Conservation (phyloP, 2,113 vertebrate species). For the Plestiodon gilberti region DNA sequence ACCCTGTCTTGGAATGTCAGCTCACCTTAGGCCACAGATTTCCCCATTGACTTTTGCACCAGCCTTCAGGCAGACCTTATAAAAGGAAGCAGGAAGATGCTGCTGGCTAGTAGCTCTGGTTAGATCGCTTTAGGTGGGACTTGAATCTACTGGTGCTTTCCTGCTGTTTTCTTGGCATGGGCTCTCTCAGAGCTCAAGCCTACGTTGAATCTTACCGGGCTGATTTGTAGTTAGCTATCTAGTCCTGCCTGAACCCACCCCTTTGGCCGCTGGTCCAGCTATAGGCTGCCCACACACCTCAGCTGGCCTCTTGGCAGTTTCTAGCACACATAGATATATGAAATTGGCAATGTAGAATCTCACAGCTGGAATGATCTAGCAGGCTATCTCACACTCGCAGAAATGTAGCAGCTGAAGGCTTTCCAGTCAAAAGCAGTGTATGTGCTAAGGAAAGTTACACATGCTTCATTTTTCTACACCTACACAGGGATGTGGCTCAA, state of each 20-base stretch:
- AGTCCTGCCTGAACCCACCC: background rate
- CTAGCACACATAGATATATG: too few species aligned
- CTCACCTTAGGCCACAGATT: background rate
- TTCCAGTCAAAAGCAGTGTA: background rate
- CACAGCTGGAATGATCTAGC: background rate
- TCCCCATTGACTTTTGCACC: background rate
- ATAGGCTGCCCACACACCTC: too few species aligned
- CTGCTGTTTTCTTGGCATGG: background rate
- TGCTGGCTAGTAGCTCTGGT: background rate
- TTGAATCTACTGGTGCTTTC: background rate
- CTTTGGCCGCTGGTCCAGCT: background rate
- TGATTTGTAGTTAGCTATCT: background rate
- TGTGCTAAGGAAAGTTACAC: background rate
- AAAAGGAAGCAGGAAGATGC: background rate
- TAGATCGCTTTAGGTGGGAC: background rate
- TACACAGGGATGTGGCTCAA: too few species aligned
- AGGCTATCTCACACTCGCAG: background rate
- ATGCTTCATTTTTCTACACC: too few species aligned
- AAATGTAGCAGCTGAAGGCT: background rate
- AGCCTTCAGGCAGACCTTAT: background rate
- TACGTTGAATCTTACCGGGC: background rate
- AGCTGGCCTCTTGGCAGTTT: background rate
- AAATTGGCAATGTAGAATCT: too few species aligned
- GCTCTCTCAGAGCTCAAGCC: background rate
- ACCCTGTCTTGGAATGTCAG: conserved; percentile 11